These are phyloP conservation scores for Tamandua tetradactyla DNA, from an alignment of 2,797 vertebrate species.

Conservation along the genomic window DNA sequence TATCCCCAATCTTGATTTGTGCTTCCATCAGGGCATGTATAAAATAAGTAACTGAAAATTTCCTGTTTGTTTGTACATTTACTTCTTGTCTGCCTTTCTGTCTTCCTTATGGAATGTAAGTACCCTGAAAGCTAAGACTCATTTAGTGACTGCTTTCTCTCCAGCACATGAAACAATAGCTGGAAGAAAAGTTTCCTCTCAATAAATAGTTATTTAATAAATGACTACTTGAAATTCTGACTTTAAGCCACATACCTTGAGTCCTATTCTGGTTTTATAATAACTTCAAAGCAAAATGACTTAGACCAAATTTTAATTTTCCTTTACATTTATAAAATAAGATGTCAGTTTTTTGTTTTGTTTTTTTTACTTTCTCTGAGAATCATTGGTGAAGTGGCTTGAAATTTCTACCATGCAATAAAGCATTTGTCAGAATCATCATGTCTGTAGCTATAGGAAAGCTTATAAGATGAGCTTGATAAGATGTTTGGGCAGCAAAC, in stretches of 20 bases:
- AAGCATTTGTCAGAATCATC: not conserved
- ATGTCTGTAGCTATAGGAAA: not conserved
- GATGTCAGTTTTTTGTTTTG: not conserved
- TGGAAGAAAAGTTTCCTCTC: not conserved
- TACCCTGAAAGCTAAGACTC: not conserved
- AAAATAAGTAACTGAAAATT: no score
- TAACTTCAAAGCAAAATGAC: not conserved
- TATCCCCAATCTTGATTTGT: not conserved
- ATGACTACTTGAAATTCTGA: not conserved
- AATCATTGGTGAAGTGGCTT: not conserved
- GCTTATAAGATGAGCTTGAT: not conserved
- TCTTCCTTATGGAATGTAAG: not conserved
- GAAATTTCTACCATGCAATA: not conserved
- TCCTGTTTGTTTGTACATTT: not conserved
- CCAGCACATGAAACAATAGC: not conserved
- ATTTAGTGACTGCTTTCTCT: not conserved
- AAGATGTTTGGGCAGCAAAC: not conserved
- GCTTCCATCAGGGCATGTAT: not conserved
- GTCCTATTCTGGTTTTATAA: not conserved
- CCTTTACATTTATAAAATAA: slow-evolving; percentile 15
- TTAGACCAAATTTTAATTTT: not conserved
- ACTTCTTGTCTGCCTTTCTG: not conserved
- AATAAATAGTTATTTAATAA: not conserved
- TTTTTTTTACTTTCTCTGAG: not conserved
- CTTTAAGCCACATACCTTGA: not conserved